These are phyloP conservation scores for Tetragonula clypearis DNA, from an alignment of 1,140 invertebrate species.

Conservation along the genomic window DNA sequence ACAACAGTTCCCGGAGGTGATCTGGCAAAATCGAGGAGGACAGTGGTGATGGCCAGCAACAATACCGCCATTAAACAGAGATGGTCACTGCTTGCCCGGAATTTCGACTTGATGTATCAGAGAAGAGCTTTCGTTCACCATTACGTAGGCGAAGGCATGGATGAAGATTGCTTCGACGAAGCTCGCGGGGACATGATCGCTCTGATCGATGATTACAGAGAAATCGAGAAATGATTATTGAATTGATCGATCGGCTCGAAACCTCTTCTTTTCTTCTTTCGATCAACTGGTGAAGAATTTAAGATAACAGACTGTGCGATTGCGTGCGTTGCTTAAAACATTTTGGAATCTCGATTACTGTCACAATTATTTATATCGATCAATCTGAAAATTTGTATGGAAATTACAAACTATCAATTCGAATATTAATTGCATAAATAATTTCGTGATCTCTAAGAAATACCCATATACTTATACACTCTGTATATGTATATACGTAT, in stretches of 20 bases:
- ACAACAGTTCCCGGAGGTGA: slow-evolving; percentile 89
- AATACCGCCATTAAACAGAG: slow-evolving; percentile 89
- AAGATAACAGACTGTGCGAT: not conserved
- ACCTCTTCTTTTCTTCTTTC: not conserved
- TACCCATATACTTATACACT: too few species aligned
- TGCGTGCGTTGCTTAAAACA: not conserved
- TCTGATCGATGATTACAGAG: slow-evolving; percentile 85
- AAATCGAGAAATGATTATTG: slow-evolving; percentile 32
- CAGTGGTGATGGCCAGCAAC: slow-evolving; percentile 89
- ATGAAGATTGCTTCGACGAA: slow-evolving; percentile 88
- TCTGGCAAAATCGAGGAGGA: slow-evolving; percentile 84
- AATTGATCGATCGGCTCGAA: not conserved
- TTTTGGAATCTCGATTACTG: not conserved
- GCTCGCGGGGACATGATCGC: slow-evolving; percentile 88
- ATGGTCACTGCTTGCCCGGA: slow-evolving; percentile 86
- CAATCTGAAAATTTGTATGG: not conserved
- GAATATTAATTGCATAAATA: too few species aligned
- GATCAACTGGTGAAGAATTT: not conserved
- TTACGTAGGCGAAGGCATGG: slow-evolving; percentile 91
- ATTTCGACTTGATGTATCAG: slow-evolving; percentile 88
- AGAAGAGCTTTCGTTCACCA: slow-evolving; percentile 90
- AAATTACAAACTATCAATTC: not conserved
- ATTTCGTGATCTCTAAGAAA: too few species aligned
- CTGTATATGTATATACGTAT: not conserved
- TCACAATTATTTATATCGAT: not conserved